Base-by-base conservation (phyloP, 2,888 invertebrate species). In the Timema cristinae region DNA sequence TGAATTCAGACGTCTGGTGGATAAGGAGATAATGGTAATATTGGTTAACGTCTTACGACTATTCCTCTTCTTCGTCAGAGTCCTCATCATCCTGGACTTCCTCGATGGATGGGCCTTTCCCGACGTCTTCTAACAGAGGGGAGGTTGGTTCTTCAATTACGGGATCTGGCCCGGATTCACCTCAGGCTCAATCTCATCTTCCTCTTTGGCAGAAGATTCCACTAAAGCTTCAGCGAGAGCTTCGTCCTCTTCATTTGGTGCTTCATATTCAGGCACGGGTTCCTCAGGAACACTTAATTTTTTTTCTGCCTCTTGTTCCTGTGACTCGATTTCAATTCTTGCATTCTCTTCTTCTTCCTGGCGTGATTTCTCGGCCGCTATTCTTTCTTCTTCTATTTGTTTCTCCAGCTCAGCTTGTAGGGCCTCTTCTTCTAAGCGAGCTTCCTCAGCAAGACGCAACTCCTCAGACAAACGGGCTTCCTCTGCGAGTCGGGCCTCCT, bases 311-410 rank as follows among this genome's bases (percentile, higher is more conserved):
- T 79, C 80, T 50, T 78, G 72, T 72, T 81, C 81, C 16, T 79
- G 80, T 69, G 77, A 77, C 72, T 79, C 78, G 7, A 77, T 76
- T 76, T 82, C 69, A 74, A 75, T 52, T 72, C 76, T 63, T 67
- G 11, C 32, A 9, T 66, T 72, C 49, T 68, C 74, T 32, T 47
- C 68, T 67, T 75, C 74, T 16, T 72, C 72, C 54, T 72, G 48
- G 63, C 66, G 68, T 63, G 13, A 32, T 47, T 47, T 48, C 63
- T 70, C 73, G 32, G 78, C 80, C 78, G 90, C 90, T 0, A 89
- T 89, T 77, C 90, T 81, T 81, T 90, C 90, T 67, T 88, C 89
- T 75, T 90, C 90, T 85, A 88, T 82, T 76, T 81, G 79, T 75
- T 82, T 75, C 77, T 72, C 66, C 2, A 15, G 16, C 75, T 81